Evolutionary conservation across 2,888 invertebrate genomes (phyloP), one percentile per base, ranked within the genome.

Genomic region (Dasysyrphus albostriatus): DNA sequence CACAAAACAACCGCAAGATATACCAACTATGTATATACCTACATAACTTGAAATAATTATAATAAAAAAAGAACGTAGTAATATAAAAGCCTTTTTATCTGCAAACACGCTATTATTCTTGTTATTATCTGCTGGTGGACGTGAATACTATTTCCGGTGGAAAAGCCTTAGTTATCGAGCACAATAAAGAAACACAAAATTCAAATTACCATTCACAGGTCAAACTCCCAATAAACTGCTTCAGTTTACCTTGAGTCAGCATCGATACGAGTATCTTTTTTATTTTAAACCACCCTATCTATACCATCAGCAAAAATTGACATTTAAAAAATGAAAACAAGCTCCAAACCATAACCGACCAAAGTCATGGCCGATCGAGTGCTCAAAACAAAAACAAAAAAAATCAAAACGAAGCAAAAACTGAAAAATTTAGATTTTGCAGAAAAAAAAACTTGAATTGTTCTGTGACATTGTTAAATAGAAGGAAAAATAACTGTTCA

Each of bases 171-270:
- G 19, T 7, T 39, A 58, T 24, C 16, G 24, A 51, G 10, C 24
- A 44, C 51, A n/a, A 47, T 63, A 54, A n/a, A n/a, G n/a, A n/a
- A 49, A 42, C 29, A 61, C 4, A 67, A 73, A 67, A 42, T 61
- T 65, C 42, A 76, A 85, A 85, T 85, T 85, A 82, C 69, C 82
- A 82, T 85, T 85, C 69, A 16, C 69, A 59, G 82, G 77, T 85
- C 85, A 65, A 78, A 77, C 82, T 54, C 47, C 69, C 69, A 63
- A 65, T 82, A 63, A 85, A 78, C 73, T 37, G 49, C 70, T 77
- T 77, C 69, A 19, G 49, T 63, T 83, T 39, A 74, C 79, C 83
- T 83, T 83, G 79, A 79, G 65, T 47, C 72, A 56, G 58, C 69
- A 69, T 80, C 80, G 80, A 80, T 74, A n/a, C n/a, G n/a, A n/a